Percentiles rank a stretch among this genome's conserved stretches.
Conservation (phyloP, 2,797 vertebrate species). For the Brachymystax lenok region DNA sequence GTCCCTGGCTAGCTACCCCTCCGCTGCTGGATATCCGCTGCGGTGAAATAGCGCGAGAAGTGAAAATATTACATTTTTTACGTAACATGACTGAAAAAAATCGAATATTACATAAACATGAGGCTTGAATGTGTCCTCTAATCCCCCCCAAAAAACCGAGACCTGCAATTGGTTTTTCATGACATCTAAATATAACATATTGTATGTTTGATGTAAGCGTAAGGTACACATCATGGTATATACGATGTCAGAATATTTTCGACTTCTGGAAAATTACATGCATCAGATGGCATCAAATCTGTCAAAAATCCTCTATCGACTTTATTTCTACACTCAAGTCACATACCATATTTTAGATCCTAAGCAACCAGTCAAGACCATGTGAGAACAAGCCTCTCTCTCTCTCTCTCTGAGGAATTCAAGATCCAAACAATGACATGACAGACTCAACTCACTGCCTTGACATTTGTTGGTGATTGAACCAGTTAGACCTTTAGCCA, state of each 20-base stretch:
- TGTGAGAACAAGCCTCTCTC: not conserved
- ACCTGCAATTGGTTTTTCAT: not conserved
- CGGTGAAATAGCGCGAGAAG: conserved; percentile 70
- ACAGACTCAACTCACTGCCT: too few relatives aligned
- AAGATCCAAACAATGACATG: not conserved
- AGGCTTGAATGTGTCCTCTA: not conserved
- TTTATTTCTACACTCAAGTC: not conserved
- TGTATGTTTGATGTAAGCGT: not conserved
- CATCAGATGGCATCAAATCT: not conserved
- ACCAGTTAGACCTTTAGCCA: not conserved
- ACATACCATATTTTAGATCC: not conserved
- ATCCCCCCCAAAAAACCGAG: not conserved
- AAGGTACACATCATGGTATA: not conserved
- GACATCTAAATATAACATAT: not conserved
- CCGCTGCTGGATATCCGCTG: conserved; percentile 49
- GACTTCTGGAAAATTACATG: not conserved
- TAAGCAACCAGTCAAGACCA: not conserved
- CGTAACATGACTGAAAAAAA: conserved; percentile 49
- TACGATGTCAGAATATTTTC: not conserved
- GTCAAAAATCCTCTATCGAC: not conserved
- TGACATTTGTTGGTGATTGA: not conserved
- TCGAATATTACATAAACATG: not conserved
- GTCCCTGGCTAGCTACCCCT: conserved; percentile 59
- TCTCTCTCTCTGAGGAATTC: too few relatives aligned
- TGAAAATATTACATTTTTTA: conserved; percentile 39